Evolutionary conservation across 2,113 vertebrate genomes (phyloP), one percentile per base, ranked within the genome.

Genomic region (Forbesichthys agassizii): DNA sequence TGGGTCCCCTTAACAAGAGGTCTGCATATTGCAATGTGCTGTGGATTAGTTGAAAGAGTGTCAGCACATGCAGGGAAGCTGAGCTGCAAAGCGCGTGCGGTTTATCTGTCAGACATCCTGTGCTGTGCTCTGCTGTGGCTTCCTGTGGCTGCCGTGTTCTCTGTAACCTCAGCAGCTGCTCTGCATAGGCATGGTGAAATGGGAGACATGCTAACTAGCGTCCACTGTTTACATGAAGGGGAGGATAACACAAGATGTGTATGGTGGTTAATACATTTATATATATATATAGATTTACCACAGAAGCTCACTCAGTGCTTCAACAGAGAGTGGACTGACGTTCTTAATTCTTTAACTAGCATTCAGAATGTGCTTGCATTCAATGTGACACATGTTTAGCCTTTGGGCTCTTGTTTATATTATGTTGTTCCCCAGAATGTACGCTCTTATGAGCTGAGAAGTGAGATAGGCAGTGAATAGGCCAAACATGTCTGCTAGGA

Each of bases 81-180:
- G 47, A 71, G 69, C 59, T n/a, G 62, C 64, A 72, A 48, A 53
- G 60, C 69, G 36, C 33, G 49, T 48, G 67, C 56, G 36, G 42
- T 49, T 49, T 53, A 47, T 71, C 48, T 75, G 80, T 69, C 71
- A 76, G 49, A 75, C 64, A 63, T 73, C 71, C 48, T 65, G 48
- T 74, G 60, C 20, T 67, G 27, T 27, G 27, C 27, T 27, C 27
- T 27, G 33, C 49, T 61, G 47, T 27, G 52, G 53, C 64, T 9
- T 47, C 16, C 48, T 67, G 58, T 61, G 12, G 20, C 57, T 52
- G 48, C 66, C 27, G 48, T 11, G 65, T 61, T 51, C 8, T 10
- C 59, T 51, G 20, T 70, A 71, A 75, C 64, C 48, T 61, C 18
- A 68, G 57, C 82, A 86, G 85, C 79, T 84, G 83, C n/a, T 71